Percentiles rank a stretch among this genome's conserved stretches.
Evolutionary conservation across 2,888 invertebrate genomes (phyloP).

Genomic region (Notodonta dromedarius): DNA sequence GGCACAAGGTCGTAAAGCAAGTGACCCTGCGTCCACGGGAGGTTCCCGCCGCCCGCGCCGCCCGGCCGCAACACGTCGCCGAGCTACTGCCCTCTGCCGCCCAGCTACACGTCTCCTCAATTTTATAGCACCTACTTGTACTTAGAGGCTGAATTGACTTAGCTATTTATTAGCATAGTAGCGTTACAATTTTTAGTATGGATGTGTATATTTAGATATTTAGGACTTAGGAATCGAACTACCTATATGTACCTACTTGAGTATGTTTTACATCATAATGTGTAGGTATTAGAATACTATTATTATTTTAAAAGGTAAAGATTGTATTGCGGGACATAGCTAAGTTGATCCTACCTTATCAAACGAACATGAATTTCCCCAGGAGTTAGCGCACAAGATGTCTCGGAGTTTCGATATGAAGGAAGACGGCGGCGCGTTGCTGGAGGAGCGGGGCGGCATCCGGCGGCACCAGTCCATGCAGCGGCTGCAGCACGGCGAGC

Average conservation of each 20-base stretch:
- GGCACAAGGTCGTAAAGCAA: constrained; percentile 74
- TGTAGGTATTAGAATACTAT: too few species aligned
- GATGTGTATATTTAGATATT: constrained; percentile 67
- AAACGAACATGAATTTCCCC: constrained; percentile 50
- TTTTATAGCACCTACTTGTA: constrained; percentile 74
- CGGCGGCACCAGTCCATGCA: constrained; percentile 91
- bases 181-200: constrained; percentile 72
- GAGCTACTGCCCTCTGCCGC: constrained; percentile 77
- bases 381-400: constrained; percentile 94
- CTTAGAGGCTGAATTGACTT: constrained; percentile 78
- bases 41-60: constrained; percentile 34
- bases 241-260: neutral
- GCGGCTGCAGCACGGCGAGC: constrained; percentile 85
- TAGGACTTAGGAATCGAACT: constrained; percentile 50
- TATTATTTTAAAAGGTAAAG: too few species aligned
- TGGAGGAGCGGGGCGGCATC: constrained; percentile 87
- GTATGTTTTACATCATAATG: too few species aligned
- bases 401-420: constrained; percentile 95
- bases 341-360: too few species aligned
- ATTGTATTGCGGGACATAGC: too few species aligned
- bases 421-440: constrained; percentile 90
- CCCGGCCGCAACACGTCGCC: constrained; percentile 43
- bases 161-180: constrained; percentile 76
- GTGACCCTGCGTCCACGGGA: constrained; percentile 31
- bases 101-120: constrained; percentile 75